A percentile compares a stretch with the other conserved stretches of the same genome.
phyloP scores from a whole-genome alignment of 2,888 invertebrate species.

The Lordiphosa fenestrarum region DNA sequence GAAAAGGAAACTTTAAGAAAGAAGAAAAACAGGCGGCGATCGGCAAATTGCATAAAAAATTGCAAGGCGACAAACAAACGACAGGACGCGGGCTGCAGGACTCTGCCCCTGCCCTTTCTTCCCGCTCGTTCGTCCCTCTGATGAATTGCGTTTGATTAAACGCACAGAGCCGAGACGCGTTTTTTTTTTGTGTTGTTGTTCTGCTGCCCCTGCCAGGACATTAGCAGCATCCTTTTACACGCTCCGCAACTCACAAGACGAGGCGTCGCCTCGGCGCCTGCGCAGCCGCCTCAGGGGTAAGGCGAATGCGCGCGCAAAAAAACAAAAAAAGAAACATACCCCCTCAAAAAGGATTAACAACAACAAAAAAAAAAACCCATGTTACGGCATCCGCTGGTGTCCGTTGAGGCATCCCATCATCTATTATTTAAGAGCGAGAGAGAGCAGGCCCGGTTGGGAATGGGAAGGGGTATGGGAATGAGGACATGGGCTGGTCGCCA shows the following conservation, averaged over 20 bases:
- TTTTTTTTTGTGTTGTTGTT: slow-evolving; percentile 15
- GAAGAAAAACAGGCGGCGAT: slow-evolving; percentile 45
- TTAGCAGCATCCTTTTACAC: slow-evolving; percentile 78
- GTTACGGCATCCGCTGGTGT: slow-evolving; percentile 54
- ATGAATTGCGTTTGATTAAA: slow-evolving; percentile 63
- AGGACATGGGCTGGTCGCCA: slow-evolving; percentile 43
- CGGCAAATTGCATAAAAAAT: slow-evolving; percentile 69
- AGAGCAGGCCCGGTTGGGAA: neutral
- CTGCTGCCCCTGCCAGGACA: slow-evolving; percentile 54
- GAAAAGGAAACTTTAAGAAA: slow-evolving; percentile 29
- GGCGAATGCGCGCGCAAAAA: slow-evolving; percentile 63
- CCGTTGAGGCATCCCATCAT: slow-evolving; percentile 13
- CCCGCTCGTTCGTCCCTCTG: slow-evolving; percentile 11
- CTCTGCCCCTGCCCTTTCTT: slow-evolving; percentile 6
- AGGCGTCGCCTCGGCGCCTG: slow-evolving; percentile 44
- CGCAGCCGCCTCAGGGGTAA: slow-evolving; percentile 56
- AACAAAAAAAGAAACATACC: slow-evolving; percentile 42
- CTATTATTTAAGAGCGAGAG: slow-evolving; percentile 46
- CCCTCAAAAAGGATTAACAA: slow-evolving; percentile 48
- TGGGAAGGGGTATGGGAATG: slow-evolving; percentile 12
- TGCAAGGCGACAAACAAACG: slow-evolving; percentile 43
- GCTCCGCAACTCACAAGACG: slow-evolving; percentile 43
- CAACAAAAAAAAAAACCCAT: slow-evolving; percentile 17
- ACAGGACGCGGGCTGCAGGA: slow-evolving; percentile 19
- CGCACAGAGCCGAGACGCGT: slow-evolving; percentile 48